Evolutionary conservation across 2,888 invertebrate species (phyloP).

Genomic region (Drosophila suboccidentalis): DNA sequence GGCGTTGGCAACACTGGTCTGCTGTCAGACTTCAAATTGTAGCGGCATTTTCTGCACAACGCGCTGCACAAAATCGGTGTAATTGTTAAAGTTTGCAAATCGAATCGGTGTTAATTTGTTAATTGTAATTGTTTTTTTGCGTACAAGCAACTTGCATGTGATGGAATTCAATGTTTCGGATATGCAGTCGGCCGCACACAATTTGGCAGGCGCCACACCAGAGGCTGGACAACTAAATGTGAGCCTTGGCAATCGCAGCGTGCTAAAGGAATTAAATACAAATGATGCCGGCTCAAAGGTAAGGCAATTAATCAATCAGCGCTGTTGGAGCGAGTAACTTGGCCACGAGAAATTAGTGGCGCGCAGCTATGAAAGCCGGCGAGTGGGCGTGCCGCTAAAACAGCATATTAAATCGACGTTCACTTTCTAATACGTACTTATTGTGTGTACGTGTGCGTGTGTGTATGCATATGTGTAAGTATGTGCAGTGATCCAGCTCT

Average conservation of each 20-base stretch:
- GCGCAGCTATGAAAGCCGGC: constrained; percentile 6
- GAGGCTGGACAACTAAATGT: constrained; percentile 32
- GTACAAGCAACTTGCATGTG: neutral
- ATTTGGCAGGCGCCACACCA: constrained; percentile 2
- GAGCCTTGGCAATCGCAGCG: constrained; percentile 51
- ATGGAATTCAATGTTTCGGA: constrained; percentile 51
- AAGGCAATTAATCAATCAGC: constrained; percentile 47
- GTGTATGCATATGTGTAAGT: neutral
- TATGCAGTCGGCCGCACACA: constrained; percentile 1
- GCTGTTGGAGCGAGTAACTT: constrained; percentile 17
- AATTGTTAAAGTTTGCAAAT: constrained; percentile 11
- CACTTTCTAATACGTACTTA: constrained; percentile 44
- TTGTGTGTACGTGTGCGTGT: neutral
- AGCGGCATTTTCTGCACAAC: constrained; percentile 65
- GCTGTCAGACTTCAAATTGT: constrained; percentile 62
- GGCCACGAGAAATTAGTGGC: constrained; percentile 26
- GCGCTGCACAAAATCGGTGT: constrained; percentile 10
- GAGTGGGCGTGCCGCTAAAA: constrained; percentile 35
- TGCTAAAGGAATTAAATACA: constrained; percentile 74
- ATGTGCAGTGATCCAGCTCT: constrained; percentile 25
- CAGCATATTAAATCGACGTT: constrained; percentile 41
- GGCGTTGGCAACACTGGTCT: constrained; percentile 17
- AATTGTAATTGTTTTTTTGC: constrained; percentile 5
- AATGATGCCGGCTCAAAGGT: constrained; percentile 74
- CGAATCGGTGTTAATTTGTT: neutral